Base-by-base conservation (phyloP, 1,140 invertebrate species). In the Bombus superbus region DNA sequence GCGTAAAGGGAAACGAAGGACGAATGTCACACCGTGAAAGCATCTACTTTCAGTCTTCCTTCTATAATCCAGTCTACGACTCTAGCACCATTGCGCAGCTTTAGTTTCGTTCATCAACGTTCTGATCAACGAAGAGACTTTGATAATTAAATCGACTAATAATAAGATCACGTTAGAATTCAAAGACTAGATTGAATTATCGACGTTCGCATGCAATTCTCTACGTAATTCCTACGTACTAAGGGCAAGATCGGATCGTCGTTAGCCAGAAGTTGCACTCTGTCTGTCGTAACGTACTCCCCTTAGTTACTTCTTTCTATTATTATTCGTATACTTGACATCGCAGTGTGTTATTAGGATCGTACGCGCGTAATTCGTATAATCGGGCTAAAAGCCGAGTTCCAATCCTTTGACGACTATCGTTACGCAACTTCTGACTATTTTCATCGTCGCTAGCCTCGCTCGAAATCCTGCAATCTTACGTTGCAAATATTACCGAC, bases 21-120 rank as follows among this genome's bases (percentile, higher is more conserved):
- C 85, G 40, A 73, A 87, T 84, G 75, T 89, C 81, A 83, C 87
- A 83, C 81, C 88, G 77, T 89, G 81, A 87, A 88, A 83, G 59
- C 85, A 53, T 86, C 76, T 89, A 89, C 82, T 88, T 89, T 94
- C 94, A 94, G 94, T 94, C 94, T 94, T 94, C 90, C 92, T 92
- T 92, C 91, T 87, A 88, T 89, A 89, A 87, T 92, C 92, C 89
- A 93, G 91, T 93, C 92, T 93, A 92, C 88, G 71, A 87, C 78
- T 92, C 90, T 92, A 92, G 91, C 92, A 92, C 90, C 92, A 92
- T 91, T 86, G 85, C 83, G 85, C 90, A 92, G 91, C 91, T 90
- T 91, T 83, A 66, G n/a, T 69, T 66, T 79, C 74, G 53, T 80
- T 80, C 59, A 47, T 81, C 38, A 42, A 73, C 53, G 13, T 74